Evolutionary conservation across 2,888 invertebrate species (phyloP).

Genomic region (Archaeoteleia sp.): DNA sequence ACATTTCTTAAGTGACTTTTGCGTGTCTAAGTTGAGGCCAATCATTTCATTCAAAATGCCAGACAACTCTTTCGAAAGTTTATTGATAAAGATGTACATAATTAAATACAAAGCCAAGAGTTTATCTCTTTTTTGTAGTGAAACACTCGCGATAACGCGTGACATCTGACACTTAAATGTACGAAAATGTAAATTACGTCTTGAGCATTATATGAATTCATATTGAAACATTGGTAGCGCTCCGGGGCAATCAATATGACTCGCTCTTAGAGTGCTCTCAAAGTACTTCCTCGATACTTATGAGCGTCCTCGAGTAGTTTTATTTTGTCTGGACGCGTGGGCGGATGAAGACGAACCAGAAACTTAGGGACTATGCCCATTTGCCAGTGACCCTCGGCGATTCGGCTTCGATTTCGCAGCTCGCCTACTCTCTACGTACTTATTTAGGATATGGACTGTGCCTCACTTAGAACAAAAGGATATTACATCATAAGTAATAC

Average conservation of each 20-base stretch:
- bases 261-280: constrained; percentile 35
- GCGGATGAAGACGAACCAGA: constrained; percentile 61
- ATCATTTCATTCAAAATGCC: too few relatives aligned
- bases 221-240: constrained; percentile 20
- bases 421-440: constrained; percentile 49
- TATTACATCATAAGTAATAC: too few relatives aligned
- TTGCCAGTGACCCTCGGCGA: constrained; percentile 61
- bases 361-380: constrained; percentile 63
- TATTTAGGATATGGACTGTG: too few relatives aligned
- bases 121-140: too few relatives aligned
- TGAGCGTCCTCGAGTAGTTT: constrained; percentile 69
- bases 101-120: too few relatives aligned
- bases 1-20: too few relatives aligned
- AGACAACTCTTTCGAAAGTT: too few relatives aligned
- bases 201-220: constrained; percentile 34
- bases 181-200: constrained; percentile 43
- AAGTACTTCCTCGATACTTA: constrained; percentile 70
- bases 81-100: too few relatives aligned
- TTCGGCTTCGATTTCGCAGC: constrained; percentile 46
- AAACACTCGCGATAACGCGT: constrained; percentile 38
- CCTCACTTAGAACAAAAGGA: constrained; percentile 30
- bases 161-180: constrained; percentile 35
- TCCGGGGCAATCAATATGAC: constrained; percentile 47
- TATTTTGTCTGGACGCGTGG: constrained; percentile 72
- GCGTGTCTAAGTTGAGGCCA: too few relatives aligned